These are phyloP conservation scores for Chroicocephalus ridibundus DNA, from an alignment of 2,113 vertebrate genomes.

Conservation along the genomic window DNA sequence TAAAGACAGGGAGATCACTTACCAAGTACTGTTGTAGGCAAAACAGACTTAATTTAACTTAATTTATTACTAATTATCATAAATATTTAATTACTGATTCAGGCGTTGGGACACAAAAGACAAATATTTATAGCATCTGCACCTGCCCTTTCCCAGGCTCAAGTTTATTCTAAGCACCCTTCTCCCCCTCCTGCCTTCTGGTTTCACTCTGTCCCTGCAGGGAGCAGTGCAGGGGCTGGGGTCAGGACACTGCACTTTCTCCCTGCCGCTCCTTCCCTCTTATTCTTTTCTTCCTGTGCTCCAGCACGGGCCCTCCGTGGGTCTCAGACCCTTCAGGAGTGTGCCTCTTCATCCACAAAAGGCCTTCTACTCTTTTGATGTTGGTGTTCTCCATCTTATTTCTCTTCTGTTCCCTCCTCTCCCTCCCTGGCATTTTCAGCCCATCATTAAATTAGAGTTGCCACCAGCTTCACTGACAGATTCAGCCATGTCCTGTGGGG, in stretches of 20 bases:
- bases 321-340: neutral
- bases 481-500: neutral
- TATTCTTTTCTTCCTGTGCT: neutral
- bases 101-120: neutral
- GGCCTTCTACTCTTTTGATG: neutral
- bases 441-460: neutral
- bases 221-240: neutral
- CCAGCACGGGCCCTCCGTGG: neutral
- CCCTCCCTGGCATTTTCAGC: neutral
- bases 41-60: neutral
- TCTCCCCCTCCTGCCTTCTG: rapidly evolving
- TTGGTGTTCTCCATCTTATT: neutral
- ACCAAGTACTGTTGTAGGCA: neutral
- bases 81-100: neutral
- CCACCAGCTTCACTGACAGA: neutral
- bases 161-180: neutral
- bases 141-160: neutral
- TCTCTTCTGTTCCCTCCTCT: neutral
- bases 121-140: neutral
- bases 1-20: neutral
- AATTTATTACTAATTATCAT: neutral
- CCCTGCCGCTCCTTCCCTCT: neutral
- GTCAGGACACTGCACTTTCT: neutral
- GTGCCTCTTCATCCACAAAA: neutral
- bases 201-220: neutral